Conservation (phyloP, 2,888 invertebrate genomes). For the Ochlodes sylvanus region DNA sequence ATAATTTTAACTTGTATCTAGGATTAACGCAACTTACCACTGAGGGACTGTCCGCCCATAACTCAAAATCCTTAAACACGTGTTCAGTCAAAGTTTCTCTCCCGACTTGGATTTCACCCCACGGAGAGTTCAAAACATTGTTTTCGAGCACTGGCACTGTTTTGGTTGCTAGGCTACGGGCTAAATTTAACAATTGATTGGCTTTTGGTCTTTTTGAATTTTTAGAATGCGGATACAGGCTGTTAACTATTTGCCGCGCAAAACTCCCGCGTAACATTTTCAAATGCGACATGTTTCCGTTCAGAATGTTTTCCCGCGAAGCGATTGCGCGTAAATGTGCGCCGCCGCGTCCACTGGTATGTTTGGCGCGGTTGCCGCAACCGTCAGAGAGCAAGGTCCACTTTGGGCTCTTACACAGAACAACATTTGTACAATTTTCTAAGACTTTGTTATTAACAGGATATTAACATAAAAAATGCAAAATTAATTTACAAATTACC, state of each 20-base stretch:
- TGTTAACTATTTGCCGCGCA: constrained; percentile 68
- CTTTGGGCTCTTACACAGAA: constrained; percentile 34
- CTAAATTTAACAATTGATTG: constrained; percentile 47
- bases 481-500: background rate
- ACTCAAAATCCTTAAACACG: constrained; percentile 83
- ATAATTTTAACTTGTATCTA: background rate
- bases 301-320: constrained; percentile 62
- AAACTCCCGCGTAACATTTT: constrained; percentile 78
- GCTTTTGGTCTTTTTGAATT: constrained; percentile 56
- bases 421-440: background rate
- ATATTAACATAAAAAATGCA: background rate
- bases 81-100: constrained; percentile 85
- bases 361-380: constrained; percentile 67
- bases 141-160: constrained; percentile 62
- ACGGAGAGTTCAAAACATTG: constrained; percentile 69
- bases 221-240: constrained; percentile 50
- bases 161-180: constrained; percentile 63
- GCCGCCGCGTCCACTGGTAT: constrained; percentile 48
- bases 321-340: constrained; percentile 62
- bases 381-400: constrained; percentile 73
- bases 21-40: constrained; percentile 81
- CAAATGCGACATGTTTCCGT: constrained; percentile 72
- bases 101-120: constrained; percentile 82
- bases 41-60: constrained; percentile 85
- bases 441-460: no score